Evolutionary conservation across 2,797 vertebrate genomes (phyloP).

Genomic region (Ciconia nigra): DNA sequence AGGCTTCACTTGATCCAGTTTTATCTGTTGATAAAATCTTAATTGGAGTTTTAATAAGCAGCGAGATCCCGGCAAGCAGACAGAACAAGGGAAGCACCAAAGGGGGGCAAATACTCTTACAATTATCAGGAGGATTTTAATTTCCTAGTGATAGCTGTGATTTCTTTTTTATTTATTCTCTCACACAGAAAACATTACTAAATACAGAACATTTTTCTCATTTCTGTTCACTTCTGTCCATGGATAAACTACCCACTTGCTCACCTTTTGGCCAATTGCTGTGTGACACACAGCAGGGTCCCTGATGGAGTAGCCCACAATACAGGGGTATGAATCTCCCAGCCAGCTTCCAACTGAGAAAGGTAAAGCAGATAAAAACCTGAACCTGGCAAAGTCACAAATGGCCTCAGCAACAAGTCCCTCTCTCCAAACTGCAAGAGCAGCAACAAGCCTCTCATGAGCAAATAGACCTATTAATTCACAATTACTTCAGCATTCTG

Average conservation of each 20-base stretch:
- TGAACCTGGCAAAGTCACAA: neutral
- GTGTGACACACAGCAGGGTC: neutral
- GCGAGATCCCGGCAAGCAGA: neutral
- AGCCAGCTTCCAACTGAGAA: neutral
- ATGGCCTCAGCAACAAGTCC: neutral
- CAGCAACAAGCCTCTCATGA: neutral
- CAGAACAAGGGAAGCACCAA: neutral
- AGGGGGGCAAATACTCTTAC: neutral
- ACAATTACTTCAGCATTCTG: neutral
- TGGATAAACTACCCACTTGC: neutral
- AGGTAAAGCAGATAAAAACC: neutral
- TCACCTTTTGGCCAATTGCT: neutral
- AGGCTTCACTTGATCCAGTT: neutral
- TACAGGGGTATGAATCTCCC: neutral
- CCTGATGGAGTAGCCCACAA: neutral
- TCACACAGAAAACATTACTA: neutral
- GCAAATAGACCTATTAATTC: neutral
- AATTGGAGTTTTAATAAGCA: neutral
- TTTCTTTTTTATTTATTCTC: neutral
- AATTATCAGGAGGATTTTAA: neutral
- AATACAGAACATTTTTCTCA: neutral
- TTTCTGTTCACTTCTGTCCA: neutral
- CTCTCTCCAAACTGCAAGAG: neutral
- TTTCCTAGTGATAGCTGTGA: neutral
- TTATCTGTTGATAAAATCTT: conserved; percentile 6